Evolutionary conservation across 1,140 invertebrate genomes (phyloP), one percentile per base, ranked within the genome.

Genomic region (Catajapyx aquilonaris): DNA sequence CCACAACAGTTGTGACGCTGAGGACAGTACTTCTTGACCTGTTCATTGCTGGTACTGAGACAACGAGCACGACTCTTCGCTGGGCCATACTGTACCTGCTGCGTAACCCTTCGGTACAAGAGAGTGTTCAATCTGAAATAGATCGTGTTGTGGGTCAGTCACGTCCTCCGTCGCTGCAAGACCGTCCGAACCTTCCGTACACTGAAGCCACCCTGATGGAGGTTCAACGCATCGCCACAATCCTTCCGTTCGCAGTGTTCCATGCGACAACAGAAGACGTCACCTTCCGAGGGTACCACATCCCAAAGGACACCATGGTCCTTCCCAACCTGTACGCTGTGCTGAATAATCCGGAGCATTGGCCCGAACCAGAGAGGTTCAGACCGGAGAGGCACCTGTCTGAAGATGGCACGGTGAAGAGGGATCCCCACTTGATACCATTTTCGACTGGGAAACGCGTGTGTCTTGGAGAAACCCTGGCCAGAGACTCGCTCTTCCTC

Each of bases 241-340:
- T 75, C 3, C 61, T 76, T 45, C 76, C 76, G 0, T 71, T 84
- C 50, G 73, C 75, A 15, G 67, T 84, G 19, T 78, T 79, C 1
- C 80, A 84, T 54, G 64, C 79, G 33, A 74, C 79, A 2, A 46
- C 78, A 0, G 66, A 60, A 46, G 67, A 81, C 41, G 83, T 78
- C 0, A 63, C 55, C 0, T 52, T 86, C 4, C 60, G 65, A 38
- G 78, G 76, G 31, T 75, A 78, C 46, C 56, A 61, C 40, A 78
- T 86, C 55, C 79, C 80, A 35, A 78, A 83, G 71, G 74, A 81
- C 41, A 79, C 80, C 16, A 80, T 83, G 66, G 67, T 88, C 1
- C 64, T 87, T 4, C 71, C 71, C n/a, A 88, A 85, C 51, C 76
- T 81, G 44, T 73, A 75, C 39, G 70, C 68, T 34, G 65, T 79